These are phyloP conservation scores for Thymelicus sylvestris DNA, from an alignment of 2,888 invertebrate species.

Conservation along the genomic window DNA sequence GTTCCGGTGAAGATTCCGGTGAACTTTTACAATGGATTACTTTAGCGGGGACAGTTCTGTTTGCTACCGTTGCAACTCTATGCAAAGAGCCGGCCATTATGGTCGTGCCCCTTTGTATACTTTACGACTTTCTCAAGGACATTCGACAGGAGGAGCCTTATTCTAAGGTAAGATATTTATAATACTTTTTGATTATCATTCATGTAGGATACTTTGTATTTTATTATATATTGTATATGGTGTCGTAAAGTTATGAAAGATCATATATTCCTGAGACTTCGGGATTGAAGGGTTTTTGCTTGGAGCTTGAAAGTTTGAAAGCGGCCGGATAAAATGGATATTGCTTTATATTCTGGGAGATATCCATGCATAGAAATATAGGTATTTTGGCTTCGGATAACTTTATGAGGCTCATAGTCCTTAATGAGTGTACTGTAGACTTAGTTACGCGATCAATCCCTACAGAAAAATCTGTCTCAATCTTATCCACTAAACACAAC, in stretches of 20 bases:
- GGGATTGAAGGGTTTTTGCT: slow-evolving; percentile 54
- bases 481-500: slow-evolving; percentile 53
- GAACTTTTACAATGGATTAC: slow-evolving; percentile 83
- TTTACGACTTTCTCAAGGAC: slow-evolving; percentile 91
- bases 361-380: slow-evolving; percentile 11
- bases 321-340: slow-evolving; percentile 51
- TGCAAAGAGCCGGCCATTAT: slow-evolving; percentile 98
- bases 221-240: slow-evolving; percentile 32
- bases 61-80: slow-evolving; percentile 93
- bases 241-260: slow-evolving; percentile 56
- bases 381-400: slow-evolving; percentile 38
- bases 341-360: slow-evolving; percentile 42
- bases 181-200: slow-evolving; percentile 19
- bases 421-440: neutral
- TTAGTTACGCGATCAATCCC: neutral
- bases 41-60: slow-evolving; percentile 85
- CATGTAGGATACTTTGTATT: slow-evolving; percentile 21
- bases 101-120: slow-evolving; percentile 94
- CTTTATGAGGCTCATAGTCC: slow-evolving; percentile 12
- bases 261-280: slow-evolving; percentile 52
- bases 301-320: slow-evolving; percentile 53
- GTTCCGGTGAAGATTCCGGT: slow-evolving; percentile 74
- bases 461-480: slow-evolving; percentile 51
- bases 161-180: slow-evolving; percentile 80
- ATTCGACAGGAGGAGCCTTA: slow-evolving; percentile 75